Conservation (phyloP, 2,797 vertebrate species). For the Enteromius thamalakanensis region DNA sequence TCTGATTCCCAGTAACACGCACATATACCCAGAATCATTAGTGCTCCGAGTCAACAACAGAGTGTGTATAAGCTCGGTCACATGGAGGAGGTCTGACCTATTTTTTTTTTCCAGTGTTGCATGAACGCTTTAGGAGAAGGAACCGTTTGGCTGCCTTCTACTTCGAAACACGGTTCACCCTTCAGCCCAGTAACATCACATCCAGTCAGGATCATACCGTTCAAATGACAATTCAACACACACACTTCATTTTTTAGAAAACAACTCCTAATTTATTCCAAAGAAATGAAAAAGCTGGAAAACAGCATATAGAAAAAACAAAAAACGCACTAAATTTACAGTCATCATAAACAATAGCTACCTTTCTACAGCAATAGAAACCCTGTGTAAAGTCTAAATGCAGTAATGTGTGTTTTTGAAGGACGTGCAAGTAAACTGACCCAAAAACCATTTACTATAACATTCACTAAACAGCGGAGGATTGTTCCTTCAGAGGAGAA, state of each 20-base stretch:
- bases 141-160: background rate
- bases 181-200: conserved; percentile 22
- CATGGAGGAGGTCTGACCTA: conserved; percentile 40
- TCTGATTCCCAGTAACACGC: conserved; percentile 57
- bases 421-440: background rate
- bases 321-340: conserved; percentile 25
- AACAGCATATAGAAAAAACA: conserved; percentile 16
- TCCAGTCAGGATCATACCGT: background rate
- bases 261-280: conserved; percentile 50
- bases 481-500: background rate
- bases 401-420: background rate
- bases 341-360: conserved; percentile 52
- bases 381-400: conserved; percentile 34
- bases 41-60: background rate
- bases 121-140: conserved; percentile 22
- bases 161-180: background rate
- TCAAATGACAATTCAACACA: conserved; percentile 1
- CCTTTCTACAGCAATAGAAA: conserved; percentile 32
- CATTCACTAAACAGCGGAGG: background rate
- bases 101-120: conserved; percentile 8
- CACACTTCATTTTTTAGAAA: background rate
- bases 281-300: conserved; percentile 40
- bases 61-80: background rate
- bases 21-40: background rate
- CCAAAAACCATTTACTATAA: background rate